These are phyloP conservation scores for Taenaris catops DNA, from an alignment of 2,888 invertebrate genomes.

Conservation along the genomic window DNA sequence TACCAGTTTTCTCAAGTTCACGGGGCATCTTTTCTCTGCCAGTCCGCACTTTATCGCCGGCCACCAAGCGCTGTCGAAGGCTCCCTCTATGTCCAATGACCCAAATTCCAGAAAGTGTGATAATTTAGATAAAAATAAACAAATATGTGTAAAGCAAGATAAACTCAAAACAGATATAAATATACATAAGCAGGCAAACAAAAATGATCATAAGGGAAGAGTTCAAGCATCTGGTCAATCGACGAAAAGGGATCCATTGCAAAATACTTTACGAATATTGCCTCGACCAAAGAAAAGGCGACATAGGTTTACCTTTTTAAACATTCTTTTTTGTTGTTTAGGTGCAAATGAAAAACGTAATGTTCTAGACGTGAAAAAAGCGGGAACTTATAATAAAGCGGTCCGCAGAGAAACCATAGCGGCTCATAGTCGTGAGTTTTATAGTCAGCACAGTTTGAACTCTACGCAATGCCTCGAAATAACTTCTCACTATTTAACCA, in stretches of 20 bases:
- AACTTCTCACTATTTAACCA: slow-evolving; percentile 37
- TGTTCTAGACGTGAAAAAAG: neutral
- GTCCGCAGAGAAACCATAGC: neutral
- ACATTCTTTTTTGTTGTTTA: slow-evolving; percentile 33
- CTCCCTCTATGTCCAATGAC: no score
- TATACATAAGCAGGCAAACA: slow-evolving; percentile 5
- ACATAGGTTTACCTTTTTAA: slow-evolving; percentile 7
- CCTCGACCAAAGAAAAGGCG: slow-evolving; percentile 4
- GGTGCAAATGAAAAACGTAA: slow-evolving; percentile 23
- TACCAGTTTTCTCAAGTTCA: no score
- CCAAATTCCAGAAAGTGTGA: no score
- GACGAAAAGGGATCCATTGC: neutral
- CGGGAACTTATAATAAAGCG: neutral
- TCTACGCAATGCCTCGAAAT: slow-evolving; percentile 47
- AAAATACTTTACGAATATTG: neutral
- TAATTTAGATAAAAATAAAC: neutral
- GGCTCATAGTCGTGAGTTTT: slow-evolving; percentile 28
- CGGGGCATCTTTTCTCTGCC: no score
- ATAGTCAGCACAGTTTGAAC: slow-evolving; percentile 38
- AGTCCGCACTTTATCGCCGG: no score
- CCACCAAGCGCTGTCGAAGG: no score
- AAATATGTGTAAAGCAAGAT: slow-evolving; percentile 3
- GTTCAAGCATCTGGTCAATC: neutral
- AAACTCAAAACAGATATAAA: neutral
- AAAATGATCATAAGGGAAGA: neutral